phyloP scores from a whole-genome alignment of 2,113 vertebrate species.

The Dascyllus trimaculatus region DNA sequence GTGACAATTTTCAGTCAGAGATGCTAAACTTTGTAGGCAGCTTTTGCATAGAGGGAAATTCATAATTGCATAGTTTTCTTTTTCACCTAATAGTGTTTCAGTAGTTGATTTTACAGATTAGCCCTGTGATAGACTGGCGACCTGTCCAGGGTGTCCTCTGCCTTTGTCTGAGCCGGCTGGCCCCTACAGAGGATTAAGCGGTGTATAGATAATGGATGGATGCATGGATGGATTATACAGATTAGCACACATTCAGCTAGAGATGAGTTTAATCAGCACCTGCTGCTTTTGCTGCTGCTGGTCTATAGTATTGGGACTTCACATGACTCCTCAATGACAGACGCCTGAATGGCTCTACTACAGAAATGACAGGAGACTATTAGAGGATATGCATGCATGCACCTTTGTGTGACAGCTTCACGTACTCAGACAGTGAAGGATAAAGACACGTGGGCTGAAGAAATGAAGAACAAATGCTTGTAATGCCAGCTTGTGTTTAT shows the following conservation, averaged over 20 bases:
- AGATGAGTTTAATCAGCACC: conserved; percentile 18
- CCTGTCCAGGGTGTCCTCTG: too few species aligned
- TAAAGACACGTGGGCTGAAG: not conserved
- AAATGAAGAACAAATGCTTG: too few species aligned
- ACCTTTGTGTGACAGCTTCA: not conserved
- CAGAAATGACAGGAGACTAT: not conserved
- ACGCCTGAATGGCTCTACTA: not conserved
- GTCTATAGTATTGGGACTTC: not conserved
- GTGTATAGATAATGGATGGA: too few species aligned
- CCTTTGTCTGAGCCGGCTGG: too few species aligned
- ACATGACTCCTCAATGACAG: conserved; percentile 3
- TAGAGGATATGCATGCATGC: not conserved
- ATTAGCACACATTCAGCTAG: not conserved
- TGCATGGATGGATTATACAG: too few species aligned
- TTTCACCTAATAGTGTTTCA: conserved; percentile 1
- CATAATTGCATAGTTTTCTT: conserved; percentile 7
- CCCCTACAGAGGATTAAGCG: too few species aligned
- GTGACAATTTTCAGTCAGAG: not conserved
- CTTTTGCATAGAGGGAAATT: not conserved
- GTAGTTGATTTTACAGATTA: conserved; percentile 7
- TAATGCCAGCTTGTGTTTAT: too few species aligned
- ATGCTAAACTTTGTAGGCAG: not conserved
- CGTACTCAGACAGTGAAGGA: not conserved
- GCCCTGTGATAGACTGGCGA: too few species aligned
- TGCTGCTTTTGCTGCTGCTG: not conserved